Percentiles rank a stretch among this genome's conserved stretches.
phyloP scores from a whole-genome alignment of 2,888 invertebrate genomes.

The Pyrgus malvae region DNA sequence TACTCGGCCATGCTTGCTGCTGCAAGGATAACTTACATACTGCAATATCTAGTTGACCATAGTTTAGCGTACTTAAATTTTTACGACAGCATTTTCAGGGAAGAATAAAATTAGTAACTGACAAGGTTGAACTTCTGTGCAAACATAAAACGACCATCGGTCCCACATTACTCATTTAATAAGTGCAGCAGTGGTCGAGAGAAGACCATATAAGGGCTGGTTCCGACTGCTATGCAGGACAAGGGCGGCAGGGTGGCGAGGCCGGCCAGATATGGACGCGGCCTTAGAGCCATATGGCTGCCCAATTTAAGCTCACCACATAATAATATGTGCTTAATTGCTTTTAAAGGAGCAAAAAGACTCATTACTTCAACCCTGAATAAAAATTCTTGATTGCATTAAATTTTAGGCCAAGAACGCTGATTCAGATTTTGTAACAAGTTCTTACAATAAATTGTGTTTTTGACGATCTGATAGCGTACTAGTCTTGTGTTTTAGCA shows the following conservation, averaged over 20 bases:
- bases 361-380: conserved; percentile 18
- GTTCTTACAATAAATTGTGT: too few species aligned
- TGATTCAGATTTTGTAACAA: not conserved
- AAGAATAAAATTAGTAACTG: not conserved
- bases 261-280: conserved; percentile 30
- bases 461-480: too few species aligned
- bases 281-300: conserved; percentile 34
- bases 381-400: not conserved
- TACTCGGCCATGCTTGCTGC: too few species aligned
- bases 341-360: conserved; percentile 9
- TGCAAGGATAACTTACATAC: too few species aligned
- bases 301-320: conserved; percentile 27
- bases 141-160: not conserved
- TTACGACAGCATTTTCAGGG: too few species aligned
- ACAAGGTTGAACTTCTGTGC: not conserved
- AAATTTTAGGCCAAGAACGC: conserved; percentile 4
- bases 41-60: not conserved
- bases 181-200: conserved; percentile 8
- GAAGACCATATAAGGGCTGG: conserved; percentile 33
- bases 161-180: not conserved
- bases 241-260: conserved; percentile 40
- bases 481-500: too few species aligned
- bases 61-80: too few species aligned
- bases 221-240: conserved; percentile 32
- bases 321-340: conserved; percentile 13